Evolutionary conservation across 2,888 invertebrate genomes (phyloP).

Genomic region (Chrysolina americana): DNA sequence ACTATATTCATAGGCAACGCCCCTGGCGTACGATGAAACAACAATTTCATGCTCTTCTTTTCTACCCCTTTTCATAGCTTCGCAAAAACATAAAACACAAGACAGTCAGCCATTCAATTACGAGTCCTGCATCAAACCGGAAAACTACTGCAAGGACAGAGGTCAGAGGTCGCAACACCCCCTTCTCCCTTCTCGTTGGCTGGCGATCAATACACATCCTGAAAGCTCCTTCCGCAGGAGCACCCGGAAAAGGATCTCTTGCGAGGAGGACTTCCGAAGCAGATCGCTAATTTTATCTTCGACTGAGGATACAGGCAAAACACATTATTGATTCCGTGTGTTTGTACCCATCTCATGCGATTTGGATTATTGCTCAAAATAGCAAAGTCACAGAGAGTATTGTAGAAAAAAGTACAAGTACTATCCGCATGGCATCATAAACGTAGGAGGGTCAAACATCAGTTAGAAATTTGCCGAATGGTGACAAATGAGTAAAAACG

Average conservation of each 20-base stretch:
- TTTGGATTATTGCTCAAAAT: too few relatives aligned
- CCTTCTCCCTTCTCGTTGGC: background rate
- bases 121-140: slow-evolving; percentile 1
- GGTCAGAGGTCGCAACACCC: slow-evolving; percentile 15
- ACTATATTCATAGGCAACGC: background rate
- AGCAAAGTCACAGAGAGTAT: too few relatives aligned
- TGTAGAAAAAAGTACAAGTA: too few relatives aligned
- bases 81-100: background rate
- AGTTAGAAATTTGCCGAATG: too few relatives aligned
- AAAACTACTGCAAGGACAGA: slow-evolving; percentile 5
- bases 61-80: background rate
- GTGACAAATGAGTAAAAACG: too few relatives aligned
- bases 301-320: background rate
- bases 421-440: too few relatives aligned
- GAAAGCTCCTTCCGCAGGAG: slow-evolving; percentile 20
- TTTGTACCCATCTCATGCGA: background rate
- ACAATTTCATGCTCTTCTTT: background rate
- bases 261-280: background rate
- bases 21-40: background rate
- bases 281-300: slow-evolving; percentile 1
- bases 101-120: slow-evolving; percentile 1
- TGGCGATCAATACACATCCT: slow-evolving; percentile 13
- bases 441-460: too few relatives aligned
- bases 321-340: background rate
- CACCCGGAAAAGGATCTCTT: slow-evolving; percentile 9